phyloP scores from a whole-genome alignment of 2,888 invertebrate species.

The Spilosoma lubricipeda region DNA sequence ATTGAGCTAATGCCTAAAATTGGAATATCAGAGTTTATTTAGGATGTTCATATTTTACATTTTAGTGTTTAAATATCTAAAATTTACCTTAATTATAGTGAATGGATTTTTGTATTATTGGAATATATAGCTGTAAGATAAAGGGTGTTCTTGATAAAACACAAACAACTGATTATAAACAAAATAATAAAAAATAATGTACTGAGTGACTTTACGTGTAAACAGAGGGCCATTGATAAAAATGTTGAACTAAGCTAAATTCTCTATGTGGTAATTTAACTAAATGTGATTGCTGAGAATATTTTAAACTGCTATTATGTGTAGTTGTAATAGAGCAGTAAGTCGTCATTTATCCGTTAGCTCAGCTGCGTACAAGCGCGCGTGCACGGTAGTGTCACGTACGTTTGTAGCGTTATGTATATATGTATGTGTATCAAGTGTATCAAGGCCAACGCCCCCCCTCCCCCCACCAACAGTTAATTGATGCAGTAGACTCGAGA shows the following conservation, averaged over 20 bases:
- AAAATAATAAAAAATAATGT: constrained; percentile 81
- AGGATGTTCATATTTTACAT: constrained; percentile 87
- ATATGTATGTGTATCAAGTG: constrained; percentile 67
- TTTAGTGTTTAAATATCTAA: constrained; percentile 86
- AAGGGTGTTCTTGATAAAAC: constrained; percentile 84
- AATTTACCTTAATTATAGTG: constrained; percentile 86
- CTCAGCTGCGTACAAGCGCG: constrained; percentile 49
- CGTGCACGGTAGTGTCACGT: constrained; percentile 30
- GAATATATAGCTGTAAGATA: constrained; percentile 85
- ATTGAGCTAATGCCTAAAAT: constrained; percentile 86
- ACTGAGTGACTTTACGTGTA: constrained; percentile 87
- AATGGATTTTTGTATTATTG: constrained; percentile 86
- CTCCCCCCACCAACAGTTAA: constrained; percentile 80
- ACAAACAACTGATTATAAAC: constrained; percentile 84
- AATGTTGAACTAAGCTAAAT: constrained; percentile 85
- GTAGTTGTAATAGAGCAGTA: constrained; percentile 79
- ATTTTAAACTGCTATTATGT: constrained; percentile 82
- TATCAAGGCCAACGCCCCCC: constrained; percentile 75
- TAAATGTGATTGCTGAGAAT: constrained; percentile 85
- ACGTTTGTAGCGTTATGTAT: constrained; percentile 60
- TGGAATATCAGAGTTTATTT: constrained; percentile 87
- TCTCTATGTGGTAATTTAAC: constrained; percentile 85
- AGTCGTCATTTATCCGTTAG: constrained; percentile 68
- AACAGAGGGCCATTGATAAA: constrained; percentile 86
- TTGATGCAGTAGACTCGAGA: constrained; percentile 85